Evolutionary conservation across 2,888 invertebrate genomes (phyloP), one percentile per base, ranked within the genome.

Genomic region (Trileptium ribeirensis): DNA sequence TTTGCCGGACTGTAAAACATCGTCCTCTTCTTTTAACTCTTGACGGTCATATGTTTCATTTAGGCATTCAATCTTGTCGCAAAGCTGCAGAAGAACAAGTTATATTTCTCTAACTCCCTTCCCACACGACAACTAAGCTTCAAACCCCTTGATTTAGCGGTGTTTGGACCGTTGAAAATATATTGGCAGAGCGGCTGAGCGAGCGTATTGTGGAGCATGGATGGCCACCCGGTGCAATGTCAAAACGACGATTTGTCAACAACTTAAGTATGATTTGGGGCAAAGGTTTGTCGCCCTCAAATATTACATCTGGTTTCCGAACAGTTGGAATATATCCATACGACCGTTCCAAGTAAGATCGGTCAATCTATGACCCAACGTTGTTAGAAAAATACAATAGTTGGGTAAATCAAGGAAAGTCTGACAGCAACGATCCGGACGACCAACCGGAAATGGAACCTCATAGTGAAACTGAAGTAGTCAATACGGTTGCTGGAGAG

Each of bases 21-120:
- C 70, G 70, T 70, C 70, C 70, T 33, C 15, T 70, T 8, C 70
- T 70, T 31, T 8, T 70, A 19, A 70, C 36, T 70, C 36, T 70
- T 29, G 31, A 70, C 70, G 70, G 70, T 33, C 70, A 70, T 36
- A 70, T 70, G 70, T 70, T 36, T 70, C 70, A 70, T 29, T 8
- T 70, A 15, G 29, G 70, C 70, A 36, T 36, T 70, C 15, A 19
- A 8, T 15, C 29, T 70, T 15, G 29, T 8, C 8, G 29, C 15
- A 70, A 70, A 29, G 70, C 70, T 19, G 3, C 15, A 29, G 29
- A 70, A 3, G 70, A 70, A n/a, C 29, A 70, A 33, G 70, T 70
- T 8, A 36, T 70, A 8, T 8, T 70, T 3, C 70, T 70, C 33
- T 33, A 70, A 36, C 70, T 70, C 8, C 70, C 15, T 31, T 70